A percentile compares a stretch with the other conserved stretches of the same genome.
Evolutionary conservation across 2,113 vertebrate genomes (phyloP).

Genomic region (Microtus ochrogaster): DNA sequence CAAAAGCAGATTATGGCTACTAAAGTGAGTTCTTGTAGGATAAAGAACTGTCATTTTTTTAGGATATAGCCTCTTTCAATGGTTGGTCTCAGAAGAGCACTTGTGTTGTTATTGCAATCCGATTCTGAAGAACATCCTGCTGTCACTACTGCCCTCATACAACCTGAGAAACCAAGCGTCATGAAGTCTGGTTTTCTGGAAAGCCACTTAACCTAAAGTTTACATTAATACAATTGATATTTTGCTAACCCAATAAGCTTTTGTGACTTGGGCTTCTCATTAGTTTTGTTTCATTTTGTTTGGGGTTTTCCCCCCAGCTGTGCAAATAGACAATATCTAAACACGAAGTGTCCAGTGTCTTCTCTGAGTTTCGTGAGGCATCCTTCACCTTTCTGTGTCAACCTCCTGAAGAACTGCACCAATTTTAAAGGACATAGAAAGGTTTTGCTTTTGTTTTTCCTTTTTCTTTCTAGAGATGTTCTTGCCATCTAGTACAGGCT

Average conservation of each 20-base stretch:
- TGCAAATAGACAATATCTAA: background rate
- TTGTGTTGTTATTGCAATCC: background rate
- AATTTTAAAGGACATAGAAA: background rate
- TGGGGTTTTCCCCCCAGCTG: background rate
- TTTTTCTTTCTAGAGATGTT: background rate
- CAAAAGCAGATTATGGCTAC: background rate
- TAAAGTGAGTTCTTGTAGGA: background rate
- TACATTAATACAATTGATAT: background rate
- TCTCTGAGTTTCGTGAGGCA: background rate
- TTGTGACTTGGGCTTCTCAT: background rate
- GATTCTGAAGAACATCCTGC: background rate
- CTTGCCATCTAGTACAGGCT: background rate
- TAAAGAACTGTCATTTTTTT: background rate
- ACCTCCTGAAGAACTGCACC: background rate
- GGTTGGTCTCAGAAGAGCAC: background rate
- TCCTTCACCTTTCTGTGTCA: background rate
- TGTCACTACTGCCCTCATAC: background rate
- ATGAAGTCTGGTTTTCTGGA: background rate
- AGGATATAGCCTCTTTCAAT: background rate
- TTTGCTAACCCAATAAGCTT: background rate
- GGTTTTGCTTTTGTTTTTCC: background rate
- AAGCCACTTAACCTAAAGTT: background rate
- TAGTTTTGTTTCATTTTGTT: background rate
- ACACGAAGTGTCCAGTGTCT: background rate
- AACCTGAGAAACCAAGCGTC: background rate